Evolutionary conservation across 1,140 invertebrate species (phyloP).

Genomic region (Protaetia brevitarsis): DNA sequence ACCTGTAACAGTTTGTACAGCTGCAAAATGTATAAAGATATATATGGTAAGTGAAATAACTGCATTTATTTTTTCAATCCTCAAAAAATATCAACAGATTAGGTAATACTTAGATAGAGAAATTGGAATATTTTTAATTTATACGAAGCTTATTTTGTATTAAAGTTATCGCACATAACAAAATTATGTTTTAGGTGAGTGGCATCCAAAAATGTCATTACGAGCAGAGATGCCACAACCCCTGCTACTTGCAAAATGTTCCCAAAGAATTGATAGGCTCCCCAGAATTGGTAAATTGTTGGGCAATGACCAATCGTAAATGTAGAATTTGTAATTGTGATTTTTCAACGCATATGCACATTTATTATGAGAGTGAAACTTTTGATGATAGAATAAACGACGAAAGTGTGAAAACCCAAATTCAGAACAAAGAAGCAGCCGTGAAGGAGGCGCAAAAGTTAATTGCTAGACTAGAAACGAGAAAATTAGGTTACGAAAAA

Average conservation of each 20-base stretch:
- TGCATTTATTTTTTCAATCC: no score
- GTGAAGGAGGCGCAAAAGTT: conserved; percentile 29
- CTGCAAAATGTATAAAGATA: conserved; percentile 35
- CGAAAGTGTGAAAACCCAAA: conserved; percentile 27
- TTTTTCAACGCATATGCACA: conserved; percentile 38
- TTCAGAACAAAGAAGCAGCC: conserved; percentile 30
- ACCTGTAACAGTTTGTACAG: conserved; percentile 43
- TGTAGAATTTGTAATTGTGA: conserved; percentile 38
- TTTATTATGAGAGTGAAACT: conserved; percentile 38
- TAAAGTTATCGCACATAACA: no score
- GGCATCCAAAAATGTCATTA: conserved; percentile 40
- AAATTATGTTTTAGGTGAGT: conserved; percentile 34
- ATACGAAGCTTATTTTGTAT: no score
- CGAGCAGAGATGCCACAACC: conserved; percentile 42
- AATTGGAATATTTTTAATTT: no score
- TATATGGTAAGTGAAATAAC: conserved; percentile 39
- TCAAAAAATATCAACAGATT: no score
- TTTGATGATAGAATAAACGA: conserved; percentile 30
- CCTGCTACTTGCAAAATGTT: conserved; percentile 39
- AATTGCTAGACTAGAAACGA: conserved; percentile 26
- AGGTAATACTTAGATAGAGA: no score
- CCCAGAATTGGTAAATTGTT: conserved; percentile 36
- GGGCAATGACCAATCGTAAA: conserved; percentile 34
- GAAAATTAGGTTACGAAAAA: conserved; percentile 28
- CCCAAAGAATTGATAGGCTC: conserved; percentile 39